Evolutionary conservation across 2,797 vertebrate genomes (phyloP).

Genomic region (Poecilia picta): DNA sequence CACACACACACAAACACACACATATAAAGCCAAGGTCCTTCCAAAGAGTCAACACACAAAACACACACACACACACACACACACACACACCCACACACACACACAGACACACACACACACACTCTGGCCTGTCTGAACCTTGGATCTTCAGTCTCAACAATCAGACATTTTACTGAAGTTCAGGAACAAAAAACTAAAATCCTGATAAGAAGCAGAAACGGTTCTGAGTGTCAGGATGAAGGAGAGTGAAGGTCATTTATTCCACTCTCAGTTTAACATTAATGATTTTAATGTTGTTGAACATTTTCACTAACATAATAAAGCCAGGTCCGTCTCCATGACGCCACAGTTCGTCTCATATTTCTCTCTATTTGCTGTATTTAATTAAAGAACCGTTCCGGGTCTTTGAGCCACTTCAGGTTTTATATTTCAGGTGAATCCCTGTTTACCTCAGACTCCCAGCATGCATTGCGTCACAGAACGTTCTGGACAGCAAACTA

Average conservation of each 20-base stretch:
- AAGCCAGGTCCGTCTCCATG: too few relatives aligned
- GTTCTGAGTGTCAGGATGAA: not conserved
- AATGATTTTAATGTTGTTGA: too few relatives aligned
- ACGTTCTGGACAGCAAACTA: not conserved
- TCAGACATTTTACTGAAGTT: slow-evolving; percentile 17
- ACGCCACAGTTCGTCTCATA: not conserved
- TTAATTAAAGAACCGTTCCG: not conserved
- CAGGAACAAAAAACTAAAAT: not conserved
- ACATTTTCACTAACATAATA: not conserved
- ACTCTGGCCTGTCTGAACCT: not conserved
- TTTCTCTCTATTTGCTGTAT: not conserved
- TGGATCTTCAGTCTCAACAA: slow-evolving; percentile 34
- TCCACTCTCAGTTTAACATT: too few relatives aligned
- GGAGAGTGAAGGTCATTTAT: too few relatives aligned
- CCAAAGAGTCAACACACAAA: slow-evolving; percentile 30
- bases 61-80: too few relatives aligned
- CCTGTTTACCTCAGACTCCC: not conserved
- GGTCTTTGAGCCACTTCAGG: not conserved
- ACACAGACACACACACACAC: slow-evolving; percentile 17
- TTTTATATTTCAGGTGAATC: not conserved
- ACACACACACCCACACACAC: not conserved
- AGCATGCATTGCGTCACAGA: not conserved
- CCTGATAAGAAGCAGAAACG: not conserved
- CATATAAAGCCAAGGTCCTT: slow-evolving; percentile 34
- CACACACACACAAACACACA: slow-evolving; percentile 17